A percentile compares a stretch with the other conserved stretches of the same genome.
These are phyloP conservation scores for Pelodytes ibericus DNA, from an alignment of 2,797 vertebrate genomes.

Conservation along the genomic window DNA sequence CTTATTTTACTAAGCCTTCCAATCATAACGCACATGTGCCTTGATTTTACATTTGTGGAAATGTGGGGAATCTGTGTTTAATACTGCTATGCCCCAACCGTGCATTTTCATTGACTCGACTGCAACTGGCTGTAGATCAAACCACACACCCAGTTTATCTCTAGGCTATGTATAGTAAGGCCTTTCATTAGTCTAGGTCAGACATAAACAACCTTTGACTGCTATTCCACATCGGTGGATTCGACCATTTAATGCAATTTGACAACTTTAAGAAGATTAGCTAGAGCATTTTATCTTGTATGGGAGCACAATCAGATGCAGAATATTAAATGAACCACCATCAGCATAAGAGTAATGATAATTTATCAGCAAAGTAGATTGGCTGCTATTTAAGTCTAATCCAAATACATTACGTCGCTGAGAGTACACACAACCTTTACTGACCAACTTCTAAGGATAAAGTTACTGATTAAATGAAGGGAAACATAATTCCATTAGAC, in stretches of 20 bases:
- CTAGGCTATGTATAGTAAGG: slow-evolving; percentile 48
- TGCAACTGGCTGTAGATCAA: slow-evolving; percentile 45
- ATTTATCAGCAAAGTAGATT: slow-evolving; percentile 17
- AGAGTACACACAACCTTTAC: not conserved
- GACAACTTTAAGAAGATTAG: slow-evolving; percentile 55
- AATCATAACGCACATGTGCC: too few species aligned
- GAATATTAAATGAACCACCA: slow-evolving; percentile 48
- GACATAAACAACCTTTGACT: slow-evolving; percentile 57
- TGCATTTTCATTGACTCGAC: slow-evolving; percentile 43
- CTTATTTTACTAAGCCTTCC: too few species aligned
- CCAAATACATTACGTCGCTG: slow-evolving; percentile 19
- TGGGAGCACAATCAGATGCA: slow-evolving; percentile 39
- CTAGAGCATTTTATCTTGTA: slow-evolving; percentile 35
- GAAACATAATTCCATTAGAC: too few species aligned
- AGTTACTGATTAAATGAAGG: not conserved
- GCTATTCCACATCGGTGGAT: slow-evolving; percentile 52
- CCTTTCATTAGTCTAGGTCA: slow-evolving; percentile 54
- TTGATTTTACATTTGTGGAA: slow-evolving; percentile 32
- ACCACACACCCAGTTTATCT: slow-evolving; percentile 44
- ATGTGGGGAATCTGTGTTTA: slow-evolving; percentile 23
- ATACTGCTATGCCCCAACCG: slow-evolving; percentile 22
- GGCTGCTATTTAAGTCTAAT: slow-evolving; percentile 22
- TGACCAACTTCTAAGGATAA: not conserved
- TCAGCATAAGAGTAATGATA: slow-evolving; percentile 30
- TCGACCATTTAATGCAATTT: slow-evolving; percentile 52